phyloP scores from a whole-genome alignment of 2,113 vertebrate genomes.

The Heloderma charlesbogerti region DNA sequence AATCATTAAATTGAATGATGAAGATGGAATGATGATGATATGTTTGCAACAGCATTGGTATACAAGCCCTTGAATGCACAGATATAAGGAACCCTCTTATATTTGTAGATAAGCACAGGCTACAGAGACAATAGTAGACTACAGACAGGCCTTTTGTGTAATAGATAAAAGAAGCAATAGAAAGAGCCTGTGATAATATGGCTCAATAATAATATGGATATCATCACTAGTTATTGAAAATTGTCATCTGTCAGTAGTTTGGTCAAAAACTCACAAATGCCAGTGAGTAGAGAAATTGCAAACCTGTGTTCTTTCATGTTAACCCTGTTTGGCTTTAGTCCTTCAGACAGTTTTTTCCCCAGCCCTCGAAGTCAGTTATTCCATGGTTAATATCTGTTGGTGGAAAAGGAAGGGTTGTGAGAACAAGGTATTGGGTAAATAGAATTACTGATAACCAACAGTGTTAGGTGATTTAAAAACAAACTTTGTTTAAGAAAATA shows the following conservation, averaged over 20 bases:
- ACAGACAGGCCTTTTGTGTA: neutral
- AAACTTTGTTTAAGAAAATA: neutral
- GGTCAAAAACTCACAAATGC: constrained; percentile 47
- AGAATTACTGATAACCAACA: neutral
- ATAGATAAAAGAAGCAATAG: neutral
- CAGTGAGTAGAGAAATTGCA: constrained; percentile 33
- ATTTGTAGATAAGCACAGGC: neutral
- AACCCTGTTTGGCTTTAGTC: constrained; percentile 12
- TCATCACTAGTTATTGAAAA: neutral
- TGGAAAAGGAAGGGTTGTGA: neutral
- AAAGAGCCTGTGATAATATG: neutral
- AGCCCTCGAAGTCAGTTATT: neutral
- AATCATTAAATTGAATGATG: constrained; percentile 56
- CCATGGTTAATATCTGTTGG: too few species aligned
- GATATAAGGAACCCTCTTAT: neutral
- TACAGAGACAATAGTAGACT: neutral
- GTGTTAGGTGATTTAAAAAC: neutral
- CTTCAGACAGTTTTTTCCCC: neutral
- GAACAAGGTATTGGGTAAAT: constrained; percentile 7
- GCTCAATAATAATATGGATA: neutral
- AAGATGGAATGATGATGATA: constrained; percentile 47
- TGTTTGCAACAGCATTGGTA: neutral
- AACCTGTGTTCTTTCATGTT: constrained; percentile 55
- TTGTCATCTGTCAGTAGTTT: constrained; percentile 44
- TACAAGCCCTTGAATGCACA: neutral